These are phyloP conservation scores for Cephus nigrinus DNA, from an alignment of 2,888 invertebrate genomes.

Conservation along the genomic window DNA sequence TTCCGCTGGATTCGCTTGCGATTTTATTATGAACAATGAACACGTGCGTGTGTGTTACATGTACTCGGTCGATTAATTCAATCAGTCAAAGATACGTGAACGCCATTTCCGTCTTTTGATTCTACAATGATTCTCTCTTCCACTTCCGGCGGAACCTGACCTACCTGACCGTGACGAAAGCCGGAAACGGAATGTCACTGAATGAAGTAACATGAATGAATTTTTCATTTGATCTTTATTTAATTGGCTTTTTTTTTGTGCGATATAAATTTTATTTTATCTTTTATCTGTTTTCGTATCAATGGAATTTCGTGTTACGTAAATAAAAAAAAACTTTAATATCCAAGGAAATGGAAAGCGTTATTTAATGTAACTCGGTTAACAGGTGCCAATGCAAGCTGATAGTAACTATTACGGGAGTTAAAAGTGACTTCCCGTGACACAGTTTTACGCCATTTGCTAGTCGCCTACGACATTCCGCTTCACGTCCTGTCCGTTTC, in stretches of 20 bases:
- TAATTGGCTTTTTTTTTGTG: neutral
- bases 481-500: neutral
- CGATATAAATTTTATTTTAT: neutral
- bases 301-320: neutral
- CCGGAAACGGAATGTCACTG: neutral
- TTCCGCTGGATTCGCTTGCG: constrained; percentile 32
- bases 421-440: neutral
- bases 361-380: neutral
- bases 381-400: neutral
- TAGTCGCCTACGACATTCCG: neutral
- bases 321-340: neutral
- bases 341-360: neutral
- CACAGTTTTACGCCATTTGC: neutral
- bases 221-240: neutral
- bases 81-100: neutral
- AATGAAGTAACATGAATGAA: neutral
- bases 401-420: neutral
- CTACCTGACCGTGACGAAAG: constrained; percentile 37
- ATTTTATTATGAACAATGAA: constrained; percentile 40
- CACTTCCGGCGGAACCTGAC: constrained; percentile 48
- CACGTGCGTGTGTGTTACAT: constrained; percentile 35
- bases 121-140: constrained; percentile 25
- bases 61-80: constrained; percentile 9
- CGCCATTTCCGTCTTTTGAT: constrained; percentile 31
- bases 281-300: neutral